Evolutionary conservation across 2,888 invertebrate genomes (phyloP).

Genomic region (Eledone cirrhosa): DNA sequence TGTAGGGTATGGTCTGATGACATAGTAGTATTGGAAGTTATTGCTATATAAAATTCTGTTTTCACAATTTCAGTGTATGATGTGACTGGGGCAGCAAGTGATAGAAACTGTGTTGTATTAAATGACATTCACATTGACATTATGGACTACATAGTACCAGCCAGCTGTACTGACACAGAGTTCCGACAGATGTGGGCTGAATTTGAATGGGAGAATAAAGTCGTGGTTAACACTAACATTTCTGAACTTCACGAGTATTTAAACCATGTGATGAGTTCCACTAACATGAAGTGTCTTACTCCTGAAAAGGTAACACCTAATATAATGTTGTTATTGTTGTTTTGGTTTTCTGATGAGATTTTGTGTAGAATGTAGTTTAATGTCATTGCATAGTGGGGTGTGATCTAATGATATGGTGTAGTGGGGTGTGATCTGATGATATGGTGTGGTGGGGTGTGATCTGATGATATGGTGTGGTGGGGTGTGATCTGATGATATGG

Average conservation of each 20-base stretch:
- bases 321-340: not conserved
- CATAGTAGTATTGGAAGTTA: not conserved
- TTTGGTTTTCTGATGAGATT: not conserved
- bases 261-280: conserved; percentile 88
- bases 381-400: no score
- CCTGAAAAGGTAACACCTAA: conserved; percentile 81
- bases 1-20: not conserved
- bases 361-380: no score
- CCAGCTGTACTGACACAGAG: conserved; percentile 91
- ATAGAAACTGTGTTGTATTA: conserved; percentile 95
- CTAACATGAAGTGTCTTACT: conserved; percentile 99
- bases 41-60: not conserved
- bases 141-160: conserved; percentile 89
- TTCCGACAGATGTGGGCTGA: conserved; percentile 99
- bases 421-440: no score
- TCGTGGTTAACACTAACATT: conserved; percentile 89
- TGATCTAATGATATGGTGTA: no score
- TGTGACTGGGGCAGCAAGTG: conserved; percentile 89
- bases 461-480: no score
- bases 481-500: no score
- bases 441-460: no score
- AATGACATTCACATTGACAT: conserved; percentile 99
- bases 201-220: conserved; percentile 99
- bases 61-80: conserved; percentile 83
- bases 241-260: conserved; percentile 93